Conservation (phyloP, 1,140 invertebrate genomes). For the Bombus pascuorum region DNA sequence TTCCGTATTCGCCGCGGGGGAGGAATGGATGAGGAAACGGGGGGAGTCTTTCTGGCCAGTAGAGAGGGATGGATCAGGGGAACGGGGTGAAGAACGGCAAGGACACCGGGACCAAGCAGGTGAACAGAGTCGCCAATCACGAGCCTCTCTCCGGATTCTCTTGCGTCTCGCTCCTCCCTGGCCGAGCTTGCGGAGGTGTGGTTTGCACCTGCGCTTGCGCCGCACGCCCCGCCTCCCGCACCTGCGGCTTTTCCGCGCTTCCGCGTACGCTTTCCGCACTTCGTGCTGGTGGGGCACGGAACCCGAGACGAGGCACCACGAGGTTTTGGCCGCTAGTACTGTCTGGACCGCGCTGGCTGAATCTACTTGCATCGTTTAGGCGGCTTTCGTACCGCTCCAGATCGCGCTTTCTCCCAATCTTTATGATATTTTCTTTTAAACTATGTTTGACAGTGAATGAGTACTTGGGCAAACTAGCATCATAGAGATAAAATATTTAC, state of each 20-base stretch:
- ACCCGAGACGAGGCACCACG: constrained; percentile 12
- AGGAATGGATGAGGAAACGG: neutral
- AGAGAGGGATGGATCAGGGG: constrained; percentile 41
- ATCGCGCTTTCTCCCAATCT: neutral
- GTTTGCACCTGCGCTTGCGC: constrained; percentile 75
- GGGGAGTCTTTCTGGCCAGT: neutral
- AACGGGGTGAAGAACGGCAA: constrained; percentile 46
- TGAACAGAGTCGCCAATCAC: constrained; percentile 77
- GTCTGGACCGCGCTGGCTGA: constrained; percentile 21
- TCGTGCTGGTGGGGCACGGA: constrained; percentile 31
- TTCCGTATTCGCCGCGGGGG: constrained; percentile 49
- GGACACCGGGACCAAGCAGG: constrained; percentile 66
- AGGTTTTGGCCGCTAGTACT: constrained; percentile 26
- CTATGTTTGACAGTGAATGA: neutral
- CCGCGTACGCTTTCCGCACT: constrained; percentile 60
- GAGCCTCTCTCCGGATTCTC: constrained; percentile 67
- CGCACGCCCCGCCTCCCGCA: constrained; percentile 63
- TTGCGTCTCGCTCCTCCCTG: constrained; percentile 77
- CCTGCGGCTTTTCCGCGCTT: constrained; percentile 66
- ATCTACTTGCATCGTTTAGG: constrained; percentile 12
- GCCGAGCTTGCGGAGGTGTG: constrained; percentile 74
- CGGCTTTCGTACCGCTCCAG: neutral
- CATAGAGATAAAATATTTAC: neutral
- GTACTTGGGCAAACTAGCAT: neutral
- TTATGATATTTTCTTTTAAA: neutral